Base-by-base conservation (phyloP, 2,113 vertebrate genomes). In the Solenodon paradoxus region DNA sequence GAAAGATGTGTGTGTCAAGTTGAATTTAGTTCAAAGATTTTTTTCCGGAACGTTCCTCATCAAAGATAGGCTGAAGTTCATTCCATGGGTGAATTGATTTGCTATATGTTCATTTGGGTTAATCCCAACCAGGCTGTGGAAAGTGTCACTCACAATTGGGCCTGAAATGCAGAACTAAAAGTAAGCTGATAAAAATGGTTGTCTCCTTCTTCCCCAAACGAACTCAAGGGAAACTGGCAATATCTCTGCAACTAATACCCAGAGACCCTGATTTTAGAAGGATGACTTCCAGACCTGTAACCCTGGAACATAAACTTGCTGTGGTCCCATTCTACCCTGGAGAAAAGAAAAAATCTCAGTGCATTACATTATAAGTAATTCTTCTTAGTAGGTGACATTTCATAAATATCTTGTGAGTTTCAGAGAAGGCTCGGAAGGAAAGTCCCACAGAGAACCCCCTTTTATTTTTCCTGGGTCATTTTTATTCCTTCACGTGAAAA, bases 91-190 rank as follows among this genome's bases (percentile, higher is more conserved):
- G 47, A 88, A 59, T 22, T 90, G 72, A 88, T 82, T 69, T 88
- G 86, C 57, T 66, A 0, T 30, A 2, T 57, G 63, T 86, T 81
- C 72, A 49, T n/a, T 49, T 24, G 55, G 49, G 61, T 74, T 97
- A 57, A 77, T 93, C 66, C 59, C 19, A 68, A 55, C 35, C 47
- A 77, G 88, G 61, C 75, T 57, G 53, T 71, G 81, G 88, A 90
- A 97, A 96, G n/a, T 84, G 64, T 92, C 94, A 80, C 55, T 95
- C 83, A 86, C 95, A 96, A 40, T 19, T 88, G 81, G 85, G 84
- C 92, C 85, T 57, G 45, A 87, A 74, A 94, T 59, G 35, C 35
- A 63, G 38, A 61, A 51, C 13, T 64, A 24, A 81, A 82, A 88
- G 51, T 9, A 75, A 95, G 42, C 40, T 61, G 68, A 68, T 61